These are phyloP conservation scores for Sphecodes monilicornis DNA, from an alignment of 2,888 invertebrate species.

Conservation along the genomic window DNA sequence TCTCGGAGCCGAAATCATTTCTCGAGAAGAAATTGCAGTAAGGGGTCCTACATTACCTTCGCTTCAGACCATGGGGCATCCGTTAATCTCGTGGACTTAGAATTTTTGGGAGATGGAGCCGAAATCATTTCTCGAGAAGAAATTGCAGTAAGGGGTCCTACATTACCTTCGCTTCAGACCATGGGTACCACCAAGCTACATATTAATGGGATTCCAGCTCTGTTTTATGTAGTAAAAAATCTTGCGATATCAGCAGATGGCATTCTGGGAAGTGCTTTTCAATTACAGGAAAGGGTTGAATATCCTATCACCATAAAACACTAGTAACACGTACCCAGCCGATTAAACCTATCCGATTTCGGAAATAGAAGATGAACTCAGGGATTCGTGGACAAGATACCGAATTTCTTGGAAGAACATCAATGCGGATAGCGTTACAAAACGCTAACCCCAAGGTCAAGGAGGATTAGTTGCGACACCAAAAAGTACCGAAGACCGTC, in stretches of 20 bases:
- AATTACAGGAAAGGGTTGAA: not conserved
- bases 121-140: not conserved
- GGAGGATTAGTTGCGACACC: conserved; percentile 4
- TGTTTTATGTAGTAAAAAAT: not conserved
- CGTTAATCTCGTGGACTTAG: not conserved
- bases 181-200: not conserved
- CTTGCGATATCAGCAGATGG: conserved; percentile 1
- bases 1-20: no score
- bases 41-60: no score
- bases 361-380: not conserved
- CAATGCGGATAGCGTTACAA: not conserved
- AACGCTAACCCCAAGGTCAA: not conserved
- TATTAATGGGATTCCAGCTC: not conserved
- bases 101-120: not conserved
- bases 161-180: not conserved
- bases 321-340: not conserved
- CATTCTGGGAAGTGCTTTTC: conserved; percentile 18
- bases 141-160: not conserved
- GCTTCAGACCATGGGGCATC: not conserved
- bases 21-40: not conserved
- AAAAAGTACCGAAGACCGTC: not conserved
- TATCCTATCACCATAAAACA: not conserved
- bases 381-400: not conserved
- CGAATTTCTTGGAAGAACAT: not conserved
- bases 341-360: not conserved